Evolutionary conservation across 1,140 invertebrate genomes (phyloP).

Genomic region (Eriosoma lanigerum): DNA sequence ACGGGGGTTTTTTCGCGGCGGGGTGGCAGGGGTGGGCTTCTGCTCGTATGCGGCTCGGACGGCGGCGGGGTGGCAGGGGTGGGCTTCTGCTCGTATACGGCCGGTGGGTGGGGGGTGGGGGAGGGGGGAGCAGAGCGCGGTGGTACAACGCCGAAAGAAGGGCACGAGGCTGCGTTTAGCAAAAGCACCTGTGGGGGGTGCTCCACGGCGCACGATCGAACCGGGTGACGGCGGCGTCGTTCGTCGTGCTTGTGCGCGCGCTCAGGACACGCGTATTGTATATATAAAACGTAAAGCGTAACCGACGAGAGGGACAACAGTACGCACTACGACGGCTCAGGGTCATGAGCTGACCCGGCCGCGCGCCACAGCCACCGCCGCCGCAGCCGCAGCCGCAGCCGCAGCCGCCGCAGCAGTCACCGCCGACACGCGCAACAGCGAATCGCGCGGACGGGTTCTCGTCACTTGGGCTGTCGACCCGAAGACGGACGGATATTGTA

Average conservation of each 20-base stretch:
- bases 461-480: conserved; percentile 9
- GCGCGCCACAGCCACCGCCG: conserved; percentile 29
- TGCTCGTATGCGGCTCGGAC: not conserved
- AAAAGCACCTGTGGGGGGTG: conserved; percentile 48
- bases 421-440: conserved; percentile 28
- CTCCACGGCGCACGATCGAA: conserved; percentile 45
- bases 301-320: conserved; percentile 45
- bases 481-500: not conserved
- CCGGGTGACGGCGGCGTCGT: conserved; percentile 32
- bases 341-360: conserved; percentile 47
- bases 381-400: too few species aligned
- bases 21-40: not conserved
- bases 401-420: too few species aligned
- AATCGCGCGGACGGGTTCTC: not conserved
- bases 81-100: not conserved
- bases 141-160: conserved; percentile 2
- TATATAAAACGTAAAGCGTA: conserved; percentile 30
- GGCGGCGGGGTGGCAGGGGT: not conserved
- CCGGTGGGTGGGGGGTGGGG: too few species aligned
- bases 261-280: not conserved
- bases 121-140: not conserved
- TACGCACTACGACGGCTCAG: conserved; percentile 39
- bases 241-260: not conserved
- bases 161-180: conserved; percentile 22
- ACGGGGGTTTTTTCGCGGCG: not conserved